phyloP scores from a whole-genome alignment of 2,888 invertebrate species.

The Elysia crispata region DNA sequence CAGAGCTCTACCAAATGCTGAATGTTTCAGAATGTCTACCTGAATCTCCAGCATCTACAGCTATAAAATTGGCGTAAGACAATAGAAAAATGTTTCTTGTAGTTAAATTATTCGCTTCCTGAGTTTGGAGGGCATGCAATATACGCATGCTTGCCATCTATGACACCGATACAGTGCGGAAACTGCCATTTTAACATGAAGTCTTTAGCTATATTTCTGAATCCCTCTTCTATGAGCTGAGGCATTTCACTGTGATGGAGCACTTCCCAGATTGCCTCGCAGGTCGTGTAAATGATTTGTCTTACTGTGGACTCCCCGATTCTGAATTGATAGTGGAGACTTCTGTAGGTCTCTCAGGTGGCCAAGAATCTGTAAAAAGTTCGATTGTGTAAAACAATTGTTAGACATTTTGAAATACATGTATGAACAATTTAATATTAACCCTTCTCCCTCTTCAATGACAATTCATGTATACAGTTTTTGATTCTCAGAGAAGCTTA shows the following conservation, averaged over 20 bases:
- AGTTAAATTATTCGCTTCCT: neutral
- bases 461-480: no score
- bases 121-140: constrained; percentile 14
- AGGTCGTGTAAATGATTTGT: neutral
- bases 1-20: no score
- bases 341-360: neutral
- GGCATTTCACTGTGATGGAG: neutral
- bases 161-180: constrained; percentile 17
- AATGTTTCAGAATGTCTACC: no score
- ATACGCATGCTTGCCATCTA: neutral
- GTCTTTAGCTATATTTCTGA: neutral
- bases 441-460: no score
- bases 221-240: neutral
- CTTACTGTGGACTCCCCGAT: neutral
- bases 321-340: constrained; percentile 12
- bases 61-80: constrained; percentile 2
- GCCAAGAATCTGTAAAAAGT: neutral
- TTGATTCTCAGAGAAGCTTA: no score
- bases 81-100: neutral
- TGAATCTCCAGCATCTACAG: neutral
- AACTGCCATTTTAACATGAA: neutral
- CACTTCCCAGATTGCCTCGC: constrained; percentile 6
- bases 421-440: no score
- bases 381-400: no score
- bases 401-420: no score